Base-by-base conservation (phyloP, 1,140 invertebrate species). In the Cheumatopsyche charites region DNA sequence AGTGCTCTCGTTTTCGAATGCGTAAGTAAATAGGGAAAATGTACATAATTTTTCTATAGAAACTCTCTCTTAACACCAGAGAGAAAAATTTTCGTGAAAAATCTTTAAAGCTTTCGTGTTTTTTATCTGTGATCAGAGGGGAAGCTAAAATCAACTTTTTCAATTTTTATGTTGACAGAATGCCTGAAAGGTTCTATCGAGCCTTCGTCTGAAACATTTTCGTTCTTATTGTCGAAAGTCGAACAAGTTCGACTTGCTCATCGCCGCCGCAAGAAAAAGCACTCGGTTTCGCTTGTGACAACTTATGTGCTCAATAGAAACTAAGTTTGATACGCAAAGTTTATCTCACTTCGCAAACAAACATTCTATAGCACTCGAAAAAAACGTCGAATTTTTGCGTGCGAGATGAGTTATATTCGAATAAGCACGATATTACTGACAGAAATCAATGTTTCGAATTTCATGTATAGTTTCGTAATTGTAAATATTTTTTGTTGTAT, bases 301-400 rank as follows among this genome's bases (percentile, higher is more conserved):
- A 58, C 55, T 58, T 58, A 25, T 58, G 55, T 58, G 25, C 55
- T 58, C 55, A 58, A 58, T 58, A 58, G 55, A 58, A 58, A 58
- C 55, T 58, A 25, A 58, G 55, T 58, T 58, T 58, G 55, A 58
- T 58, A 26, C 55, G 55, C 55, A 58, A 58, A 58, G 55, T 58
- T 58, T 25, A 26, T 19, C 55, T 58, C 21, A 19, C 55, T 58
- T 58, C 55, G 55, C 21, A 58, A 58, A 58, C 21, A 58, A 58
- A 58, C 55, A 58, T 58, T 58, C 55, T 25, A 11, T 25, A 23
- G 55, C 21, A 21, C 25, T 58, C 55, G 49, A 13, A 58, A 58
- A 47, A 47, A 58, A 58, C 12, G 25, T 58, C 13, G 55, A 58
- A 58, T 58, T 19, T 58, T 4, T 21, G 25, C 25, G 12, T 58